phyloP scores from a whole-genome alignment of 2,113 vertebrate genomes.

The Zosterops pallidus region DNA sequence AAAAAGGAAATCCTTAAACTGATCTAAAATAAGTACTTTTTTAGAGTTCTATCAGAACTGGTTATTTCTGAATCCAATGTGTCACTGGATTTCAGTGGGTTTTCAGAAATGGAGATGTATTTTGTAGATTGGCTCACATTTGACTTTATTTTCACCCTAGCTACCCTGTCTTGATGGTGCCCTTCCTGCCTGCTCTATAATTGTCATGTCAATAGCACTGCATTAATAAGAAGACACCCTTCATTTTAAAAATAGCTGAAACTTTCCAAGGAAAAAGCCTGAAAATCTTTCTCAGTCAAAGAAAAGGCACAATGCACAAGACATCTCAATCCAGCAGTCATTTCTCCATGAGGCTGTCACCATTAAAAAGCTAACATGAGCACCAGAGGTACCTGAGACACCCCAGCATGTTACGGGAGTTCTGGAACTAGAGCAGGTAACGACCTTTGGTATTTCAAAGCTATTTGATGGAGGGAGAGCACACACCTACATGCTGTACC shows the following conservation, averaged over 20 bases:
- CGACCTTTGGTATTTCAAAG: slow-evolving; percentile 47
- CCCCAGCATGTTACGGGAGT: neutral
- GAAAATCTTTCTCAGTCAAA: neutral
- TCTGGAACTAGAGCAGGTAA: neutral
- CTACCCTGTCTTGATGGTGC: neutral
- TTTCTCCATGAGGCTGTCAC: slow-evolving; percentile 1
- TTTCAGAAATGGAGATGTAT: neutral
- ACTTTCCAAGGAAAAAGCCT: neutral
- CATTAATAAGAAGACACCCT: neutral
- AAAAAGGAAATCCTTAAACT: neutral
- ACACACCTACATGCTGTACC: neutral
- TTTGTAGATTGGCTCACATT: neutral
- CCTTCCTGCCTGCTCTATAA: neutral
- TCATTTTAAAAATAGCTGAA: neutral
- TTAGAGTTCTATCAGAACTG: neutral
- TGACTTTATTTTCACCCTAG: neutral
- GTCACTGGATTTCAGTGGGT: neutral
- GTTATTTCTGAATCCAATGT: neutral
- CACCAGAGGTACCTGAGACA: neutral
- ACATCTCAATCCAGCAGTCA: neutral
- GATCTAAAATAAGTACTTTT: neutral
- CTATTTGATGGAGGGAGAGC: neutral
- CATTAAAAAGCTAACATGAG: neutral
- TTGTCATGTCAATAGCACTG: neutral
- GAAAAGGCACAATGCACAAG: neutral